Conservation (phyloP, 2,113 vertebrate genomes). For the Brevimyrus niger region DNA sequence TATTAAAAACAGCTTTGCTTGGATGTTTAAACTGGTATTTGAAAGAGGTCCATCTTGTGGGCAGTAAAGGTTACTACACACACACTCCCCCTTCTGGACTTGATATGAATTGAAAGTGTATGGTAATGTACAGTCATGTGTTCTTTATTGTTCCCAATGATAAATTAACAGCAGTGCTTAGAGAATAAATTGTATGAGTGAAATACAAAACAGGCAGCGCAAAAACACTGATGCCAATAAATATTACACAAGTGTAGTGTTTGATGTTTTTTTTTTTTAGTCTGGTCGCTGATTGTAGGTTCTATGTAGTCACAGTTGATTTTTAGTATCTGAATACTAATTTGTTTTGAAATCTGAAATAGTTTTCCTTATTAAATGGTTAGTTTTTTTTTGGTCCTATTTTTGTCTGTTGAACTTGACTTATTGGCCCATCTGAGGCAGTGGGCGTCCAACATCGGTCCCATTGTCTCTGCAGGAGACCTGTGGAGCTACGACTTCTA, state of each 20-base stretch:
- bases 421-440: not conserved
- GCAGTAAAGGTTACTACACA: not conserved
- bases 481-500: conserved; percentile 99
- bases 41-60: not conserved
- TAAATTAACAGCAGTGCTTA: not conserved
- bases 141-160: not conserved
- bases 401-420: not conserved
- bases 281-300: not conserved
- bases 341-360: not conserved
- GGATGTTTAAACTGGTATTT: not conserved
- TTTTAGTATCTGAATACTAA: not conserved
- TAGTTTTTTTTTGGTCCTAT: not conserved
- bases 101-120: not conserved
- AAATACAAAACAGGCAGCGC: not conserved
- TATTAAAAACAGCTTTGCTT: not conserved
- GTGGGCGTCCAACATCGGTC: not conserved
- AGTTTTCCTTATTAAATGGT: not conserved
- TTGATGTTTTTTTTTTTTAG: not conserved
- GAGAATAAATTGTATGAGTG: not conserved
- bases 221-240: not conserved
- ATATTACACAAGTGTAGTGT: not conserved
- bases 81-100: not conserved
- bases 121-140: not conserved
- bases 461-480: conserved; percentile 63
- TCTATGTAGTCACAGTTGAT: not conserved